Base-by-base conservation (phyloP, 1,140 invertebrate species). In the Condylostylus longicornis region DNA sequence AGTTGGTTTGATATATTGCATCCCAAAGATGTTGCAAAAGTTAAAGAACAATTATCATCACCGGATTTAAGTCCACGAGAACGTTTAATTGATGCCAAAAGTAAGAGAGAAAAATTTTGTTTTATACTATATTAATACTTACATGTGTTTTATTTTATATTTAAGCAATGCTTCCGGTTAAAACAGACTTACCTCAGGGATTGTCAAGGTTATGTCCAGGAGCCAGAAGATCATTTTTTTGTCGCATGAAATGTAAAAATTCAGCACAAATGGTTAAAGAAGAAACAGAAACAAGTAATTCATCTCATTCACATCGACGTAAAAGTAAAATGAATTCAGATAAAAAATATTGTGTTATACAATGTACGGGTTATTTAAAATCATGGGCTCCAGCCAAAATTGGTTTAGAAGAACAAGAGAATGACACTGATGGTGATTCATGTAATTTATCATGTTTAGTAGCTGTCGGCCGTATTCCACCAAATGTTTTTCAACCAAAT, bases 1-100 rank as follows among this genome's bases (percentile, higher is more conserved):
- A 93, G 85, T 54, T 76, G 87, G 70, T 94, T 95, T 62, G 89
- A 95, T 58, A 88, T 94, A 35, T 63, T 96, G 4, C 89, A 96
- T 62, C 89, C 89, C 0, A 89, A 91, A 60, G 89, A 95, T 60
- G 82, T 95, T 21, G 79, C 77, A 31, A 94, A 93, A 63, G 85
- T 94, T 1, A 96, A 95, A 61, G 89, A 94, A 55, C 90, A 96
- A 55, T 66, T 96, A 1, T 89, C 86, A 0, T 87, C 86, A 0
- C 82, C 84, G 1, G 86, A 94, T 64, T 70, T 90, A 15, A 83
- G 80, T 49, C 84, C 88, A 1, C 64, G 88, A 18, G 87, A 94
- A 62, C 65, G 83, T 44, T 69, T 93, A 14, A 90, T 94, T 48
- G 88, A 93, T 64, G 82, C 85, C 9, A 91, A 90, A 72, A 93